Evolutionary conservation across 2,113 vertebrate species (phyloP), one percentile per base, ranked within the genome.

Genomic region (Nothoprocta perdicaria): DNA sequence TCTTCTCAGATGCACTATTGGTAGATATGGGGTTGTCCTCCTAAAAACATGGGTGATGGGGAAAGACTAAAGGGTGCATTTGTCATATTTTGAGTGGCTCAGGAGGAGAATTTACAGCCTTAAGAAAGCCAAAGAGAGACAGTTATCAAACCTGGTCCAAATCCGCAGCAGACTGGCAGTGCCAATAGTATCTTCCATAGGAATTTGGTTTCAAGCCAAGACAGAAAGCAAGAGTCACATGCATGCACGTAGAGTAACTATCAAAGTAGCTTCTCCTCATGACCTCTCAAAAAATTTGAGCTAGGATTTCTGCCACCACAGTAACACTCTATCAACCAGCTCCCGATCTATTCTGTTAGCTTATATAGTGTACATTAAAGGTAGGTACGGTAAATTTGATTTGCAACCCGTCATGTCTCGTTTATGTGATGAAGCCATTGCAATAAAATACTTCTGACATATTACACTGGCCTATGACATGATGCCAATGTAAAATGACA

Each of bases 381-480:
- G 86, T 65, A 84, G 86, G 66, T 63, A 71, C 15, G 14, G 38
- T 45, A 53, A 80, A 94, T 95, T 96, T 94, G 96, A 94, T 93
- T 93, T 92, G 80, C 86, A 81, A 84, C 45, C 83, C 14, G 1
- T 91, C 75, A 60, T 35, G 14, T 95, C 88, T 89, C 82, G 72
- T 84, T 94, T 80, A 65, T 0, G 0, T 40, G 84, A 94, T 67
- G 80, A 82, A n/a, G 76, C 60, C 91, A 71, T 58, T 62, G 89
- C 82, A 65, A 67, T 82, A 95, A 92, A 96, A 77, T 48, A 72
- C 80, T 94, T 95, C 79, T 89, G 95, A 95, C 96, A 88, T 18
- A 24, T 80, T 80, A 96, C 90, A 94, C 72, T 69, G 72, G 71
- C 90, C 82, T 86, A 53, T 91, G 92, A 94, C 94, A 88, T 8